Percentiles rank a stretch among this genome's conserved stretches.
phyloP scores from a whole-genome alignment of 2,888 invertebrate species.

The Eudemis profundana region DNA sequence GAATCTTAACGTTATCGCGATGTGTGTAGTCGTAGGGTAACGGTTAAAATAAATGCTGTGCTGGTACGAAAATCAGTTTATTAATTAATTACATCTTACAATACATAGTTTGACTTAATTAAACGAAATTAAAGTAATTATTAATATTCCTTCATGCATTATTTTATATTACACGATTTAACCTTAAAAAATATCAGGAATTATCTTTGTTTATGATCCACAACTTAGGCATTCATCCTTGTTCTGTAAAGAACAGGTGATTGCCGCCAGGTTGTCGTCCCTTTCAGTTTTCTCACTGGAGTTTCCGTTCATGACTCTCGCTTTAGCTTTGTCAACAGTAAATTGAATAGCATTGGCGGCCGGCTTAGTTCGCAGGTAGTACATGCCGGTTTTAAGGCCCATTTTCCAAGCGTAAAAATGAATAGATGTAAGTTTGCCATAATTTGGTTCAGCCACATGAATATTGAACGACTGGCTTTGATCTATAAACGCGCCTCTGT shows the following conservation, averaged over 20 bases:
- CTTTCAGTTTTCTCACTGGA: conserved; percentile 61
- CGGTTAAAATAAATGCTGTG: neutral
- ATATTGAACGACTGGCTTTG: conserved; percentile 99
- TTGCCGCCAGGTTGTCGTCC: conserved; percentile 88
- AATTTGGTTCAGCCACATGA: conserved; percentile 97
- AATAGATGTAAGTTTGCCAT: conserved; percentile 97
- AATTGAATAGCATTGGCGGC: conserved; percentile 99
- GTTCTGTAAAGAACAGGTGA: conserved; percentile 94
- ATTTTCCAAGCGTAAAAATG: conserved; percentile 99
- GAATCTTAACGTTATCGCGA: too few species aligned
- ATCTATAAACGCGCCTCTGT: conserved; percentile 98
- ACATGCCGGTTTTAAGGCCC: conserved; percentile 99
- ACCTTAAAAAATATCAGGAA: conserved; percentile 12
- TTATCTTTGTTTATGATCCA: conserved; percentile 86
- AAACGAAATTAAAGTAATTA: neutral
- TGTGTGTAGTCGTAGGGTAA: too few species aligned
- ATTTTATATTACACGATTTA: conserved; percentile 20
- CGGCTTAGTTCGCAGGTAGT: conserved; percentile 98
- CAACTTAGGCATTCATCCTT: conserved; percentile 95
- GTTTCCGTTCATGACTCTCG: conserved; percentile 55
- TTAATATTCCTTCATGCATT: conserved; percentile 15
- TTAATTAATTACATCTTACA: neutral
- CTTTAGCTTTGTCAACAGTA: conserved; percentile 94
- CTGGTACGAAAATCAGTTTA: conserved; percentile 14
- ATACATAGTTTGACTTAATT: conserved; percentile 16